Evolutionary conservation across 2,888 invertebrate genomes (phyloP), one percentile per base, ranked within the genome.

Genomic region (Plebejus melissa): DNA sequence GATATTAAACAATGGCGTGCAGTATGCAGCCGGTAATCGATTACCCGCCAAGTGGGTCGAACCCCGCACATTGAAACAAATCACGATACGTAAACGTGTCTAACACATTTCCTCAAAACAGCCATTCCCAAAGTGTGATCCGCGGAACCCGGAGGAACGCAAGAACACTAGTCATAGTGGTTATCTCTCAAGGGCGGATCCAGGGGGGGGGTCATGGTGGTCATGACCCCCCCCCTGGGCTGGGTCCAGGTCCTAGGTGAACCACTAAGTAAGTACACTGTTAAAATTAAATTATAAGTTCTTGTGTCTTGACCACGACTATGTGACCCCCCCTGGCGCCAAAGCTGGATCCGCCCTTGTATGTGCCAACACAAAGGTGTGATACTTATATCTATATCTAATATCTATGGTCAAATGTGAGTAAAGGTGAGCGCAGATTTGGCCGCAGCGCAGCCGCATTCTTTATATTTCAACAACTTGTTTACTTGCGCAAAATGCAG

Each of bases 21-120:
- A 82, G 80, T 82, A 82, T 85, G 84, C 84, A 83, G 83, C 50
- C 81, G 79, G 80, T 81, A 85, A 86, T 85, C 85, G 85, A 85
- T 85, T 81, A 79, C 78, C 76, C 71, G 77, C 32, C 32, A 75
- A 76, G 75, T 75, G 75, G 75, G 75, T 75, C 75, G 69, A 54
- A 70, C 41, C 22, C 22, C 57, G 75, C 69, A 54, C 70, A 75
- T 75, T 75, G 75, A 69, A 70, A 75, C 69, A 57, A 70, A 75
- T 75, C 75, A 75, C 75, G 75, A 57, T 57, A 75, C n/a, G 65
- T 65, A 65, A 60, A 60, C 74, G 65, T 74, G 65, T 60, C 74
- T 74, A 74, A 60, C 50, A 72, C 72, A 72, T 46, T 46, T 46
- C 46, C 46, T 46, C 9, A 2, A 41, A 41, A 9, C 46, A 46